Evolutionary conservation across 1,140 invertebrate genomes (phyloP).

Genomic region (Drusus annulatus): DNA sequence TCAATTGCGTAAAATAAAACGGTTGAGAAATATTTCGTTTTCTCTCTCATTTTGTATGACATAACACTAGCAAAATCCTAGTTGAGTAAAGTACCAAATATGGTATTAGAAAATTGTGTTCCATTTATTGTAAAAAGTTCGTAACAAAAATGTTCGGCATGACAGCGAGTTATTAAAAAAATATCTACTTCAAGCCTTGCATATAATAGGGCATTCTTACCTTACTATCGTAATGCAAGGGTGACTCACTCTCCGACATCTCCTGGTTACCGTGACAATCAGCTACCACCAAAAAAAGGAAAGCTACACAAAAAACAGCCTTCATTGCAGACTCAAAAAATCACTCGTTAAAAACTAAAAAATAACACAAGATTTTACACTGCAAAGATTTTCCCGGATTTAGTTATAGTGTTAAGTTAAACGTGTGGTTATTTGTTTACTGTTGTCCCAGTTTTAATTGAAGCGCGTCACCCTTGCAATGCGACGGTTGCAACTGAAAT

Average conservation of each 20-base stretch:
- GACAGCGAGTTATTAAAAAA: too few species aligned
- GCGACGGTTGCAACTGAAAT: conserved; percentile 46
- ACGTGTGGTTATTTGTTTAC: not conserved
- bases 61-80: too few species aligned
- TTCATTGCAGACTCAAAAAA: conserved; percentile 1
- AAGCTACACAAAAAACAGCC: conserved; percentile 17
- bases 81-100: too few species aligned
- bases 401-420: too few species aligned
- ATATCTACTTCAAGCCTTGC: too few species aligned
- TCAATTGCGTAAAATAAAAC: too few species aligned
- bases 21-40: too few species aligned
- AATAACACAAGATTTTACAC: not conserved
- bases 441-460: not conserved
- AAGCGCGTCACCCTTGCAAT: conserved; percentile 17
- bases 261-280: not conserved
- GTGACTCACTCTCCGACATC: not conserved
- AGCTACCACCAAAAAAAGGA: not conserved
- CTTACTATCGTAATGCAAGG: conserved; percentile 12
- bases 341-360: not conserved
- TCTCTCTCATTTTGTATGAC: too few species aligned
- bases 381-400: not conserved
- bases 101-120: too few species aligned
- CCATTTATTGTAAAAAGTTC: too few species aligned
- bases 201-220: not conserved
- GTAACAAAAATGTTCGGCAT: too few species aligned